These are phyloP conservation scores for Sinocyclocheilus rhinocerous DNA, from an alignment of 2,113 vertebrate genomes.

Conservation along the genomic window DNA sequence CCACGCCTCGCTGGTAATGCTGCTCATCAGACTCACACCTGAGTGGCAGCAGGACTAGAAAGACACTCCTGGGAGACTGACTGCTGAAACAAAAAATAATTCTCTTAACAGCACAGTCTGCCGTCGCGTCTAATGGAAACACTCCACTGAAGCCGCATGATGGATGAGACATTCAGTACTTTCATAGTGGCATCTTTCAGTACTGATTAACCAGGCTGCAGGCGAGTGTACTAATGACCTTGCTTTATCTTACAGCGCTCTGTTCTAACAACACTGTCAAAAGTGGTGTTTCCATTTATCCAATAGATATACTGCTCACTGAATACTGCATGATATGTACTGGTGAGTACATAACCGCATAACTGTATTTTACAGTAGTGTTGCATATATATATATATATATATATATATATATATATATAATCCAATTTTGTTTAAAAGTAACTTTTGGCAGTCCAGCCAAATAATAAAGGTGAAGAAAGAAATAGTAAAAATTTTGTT, in stretches of 20 bases:
- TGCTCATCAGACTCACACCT: conserved; percentile 57
- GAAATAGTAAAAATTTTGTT: too few relatives aligned
- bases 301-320: not conserved
- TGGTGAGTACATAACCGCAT: too few relatives aligned
- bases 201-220: conserved; percentile 2
- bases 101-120: conserved; percentile 25
- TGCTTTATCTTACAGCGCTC: not conserved
- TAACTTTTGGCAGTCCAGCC: too few relatives aligned
- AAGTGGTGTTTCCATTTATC: not conserved
- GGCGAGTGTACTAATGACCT: not conserved
- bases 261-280: not conserved
- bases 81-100: not conserved
- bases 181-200: conserved; percentile 13
- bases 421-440: too few relatives aligned
- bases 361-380: too few relatives aligned
- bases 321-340: too few relatives aligned
- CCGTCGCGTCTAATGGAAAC: conserved; percentile 13
- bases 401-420: too few relatives aligned
- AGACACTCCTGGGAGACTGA: conserved; percentile 4
- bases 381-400: too few relatives aligned
- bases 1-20: conserved; percentile 50
- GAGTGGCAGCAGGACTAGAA: conserved; percentile 37
- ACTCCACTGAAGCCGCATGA: conserved; percentile 39
- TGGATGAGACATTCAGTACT: conserved; percentile 22
- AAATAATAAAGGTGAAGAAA: too few relatives aligned